Conservation (phyloP, 2,888 invertebrate species). For the Cataglyphis rosenhaueri region DNA sequence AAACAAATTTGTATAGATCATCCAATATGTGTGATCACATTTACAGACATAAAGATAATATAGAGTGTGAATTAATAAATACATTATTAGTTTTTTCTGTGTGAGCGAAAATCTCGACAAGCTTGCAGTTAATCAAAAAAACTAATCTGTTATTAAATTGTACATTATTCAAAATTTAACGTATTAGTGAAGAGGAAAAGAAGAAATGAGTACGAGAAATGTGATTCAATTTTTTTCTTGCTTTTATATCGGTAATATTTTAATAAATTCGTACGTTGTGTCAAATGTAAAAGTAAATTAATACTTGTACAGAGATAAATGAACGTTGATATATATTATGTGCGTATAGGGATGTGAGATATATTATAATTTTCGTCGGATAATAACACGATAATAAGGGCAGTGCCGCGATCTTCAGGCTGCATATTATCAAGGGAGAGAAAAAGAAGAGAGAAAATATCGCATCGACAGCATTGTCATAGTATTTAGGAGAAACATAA, state of each 20-base stretch:
- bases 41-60: conserved; percentile 22
- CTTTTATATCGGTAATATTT: conserved; percentile 26
- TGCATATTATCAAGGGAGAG: background rate
- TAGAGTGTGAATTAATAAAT: background rate
- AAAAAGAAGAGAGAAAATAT: background rate
- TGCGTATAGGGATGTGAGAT: background rate
- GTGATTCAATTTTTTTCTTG: conserved; percentile 14
- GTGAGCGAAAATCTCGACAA: conserved; percentile 12
- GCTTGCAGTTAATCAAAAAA: conserved; percentile 1
- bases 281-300: conserved; percentile 16
- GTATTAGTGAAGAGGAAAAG: background rate
- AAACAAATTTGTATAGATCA: background rate
- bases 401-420: conserved; percentile 45
- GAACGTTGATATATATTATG: background rate
- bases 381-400: background rate
- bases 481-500: background rate
- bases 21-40: background rate
- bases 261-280: conserved; percentile 15
- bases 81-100: background rate
- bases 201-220: conserved; percentile 1
- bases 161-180: conserved; percentile 32
- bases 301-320: background rate
- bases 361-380: background rate
- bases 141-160: background rate
- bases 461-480: background rate